These are phyloP conservation scores for Alviniconcha strummeri DNA, from an alignment of 2,888 invertebrate genomes.

Conservation along the genomic window DNA sequence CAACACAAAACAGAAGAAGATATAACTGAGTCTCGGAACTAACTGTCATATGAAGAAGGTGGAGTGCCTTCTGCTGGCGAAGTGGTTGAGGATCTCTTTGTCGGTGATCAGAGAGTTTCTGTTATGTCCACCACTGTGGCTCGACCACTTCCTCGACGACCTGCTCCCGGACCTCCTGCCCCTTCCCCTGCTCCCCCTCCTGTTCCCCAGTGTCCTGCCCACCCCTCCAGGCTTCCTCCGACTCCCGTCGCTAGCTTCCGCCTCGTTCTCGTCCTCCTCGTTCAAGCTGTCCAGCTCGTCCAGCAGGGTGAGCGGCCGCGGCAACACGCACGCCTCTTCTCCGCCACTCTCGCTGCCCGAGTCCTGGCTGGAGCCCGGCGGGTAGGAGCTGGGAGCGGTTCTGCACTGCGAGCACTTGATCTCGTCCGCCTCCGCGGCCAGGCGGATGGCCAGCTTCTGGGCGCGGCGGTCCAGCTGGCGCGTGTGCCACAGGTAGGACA, in stretches of 20 bases:
- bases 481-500: slow-evolving; percentile 63
- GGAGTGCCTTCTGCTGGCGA: slow-evolving; percentile 62
- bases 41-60: slow-evolving; percentile 53
- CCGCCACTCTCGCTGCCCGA: slow-evolving; percentile 26
- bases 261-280: slow-evolving; percentile 35
- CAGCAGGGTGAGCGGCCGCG: slow-evolving; percentile 12
- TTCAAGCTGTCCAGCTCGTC: slow-evolving; percentile 29
- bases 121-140: slow-evolving; percentile 30
- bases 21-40: no score
- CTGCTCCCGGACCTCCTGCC: slow-evolving; percentile 46
- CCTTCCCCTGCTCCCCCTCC: slow-evolving; percentile 43
- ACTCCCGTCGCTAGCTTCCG: slow-evolving; percentile 30
- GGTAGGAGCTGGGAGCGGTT: slow-evolving; percentile 38
- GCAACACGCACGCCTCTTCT: slow-evolving; percentile 22
- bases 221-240: slow-evolving; percentile 13
- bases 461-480: slow-evolving; percentile 61
- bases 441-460: slow-evolving; percentile 56
- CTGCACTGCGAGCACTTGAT: slow-evolving; percentile 33
- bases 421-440: slow-evolving; percentile 52
- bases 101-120: slow-evolving; percentile 55
- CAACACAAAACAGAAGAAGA: no score
- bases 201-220: slow-evolving; percentile 37
- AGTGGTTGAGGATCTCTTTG: slow-evolving; percentile 57
- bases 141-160: slow-evolving; percentile 36
- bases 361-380: slow-evolving; percentile 6